Percentiles rank a stretch among this genome's conserved stretches.
These are phyloP conservation scores for Athalia circularis DNA, from an alignment of 2,888 invertebrate genomes.

Conservation along the genomic window DNA sequence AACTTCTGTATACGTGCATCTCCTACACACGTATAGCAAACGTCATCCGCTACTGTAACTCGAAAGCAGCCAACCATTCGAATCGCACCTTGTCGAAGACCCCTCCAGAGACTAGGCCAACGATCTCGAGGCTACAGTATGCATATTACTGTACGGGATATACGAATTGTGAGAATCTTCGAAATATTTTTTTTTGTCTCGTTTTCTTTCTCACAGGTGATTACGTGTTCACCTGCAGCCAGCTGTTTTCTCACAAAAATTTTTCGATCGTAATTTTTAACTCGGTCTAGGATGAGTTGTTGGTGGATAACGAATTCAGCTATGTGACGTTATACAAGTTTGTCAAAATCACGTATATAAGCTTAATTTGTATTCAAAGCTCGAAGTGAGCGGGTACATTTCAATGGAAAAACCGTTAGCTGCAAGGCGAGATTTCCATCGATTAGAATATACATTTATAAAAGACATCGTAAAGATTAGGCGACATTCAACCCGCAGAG, in stretches of 20 bases:
- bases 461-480: slow-evolving; percentile 31
- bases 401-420: background rate
- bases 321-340: too few species aligned
- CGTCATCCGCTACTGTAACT: slow-evolving; percentile 43
- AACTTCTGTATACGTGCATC: too few species aligned
- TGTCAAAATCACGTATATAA: too few species aligned
- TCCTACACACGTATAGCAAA: slow-evolving; percentile 2
- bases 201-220: too few species aligned
- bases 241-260: too few species aligned
- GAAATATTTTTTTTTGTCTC: too few species aligned
- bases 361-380: slow-evolving; percentile 36
- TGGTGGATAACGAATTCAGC: too few species aligned
- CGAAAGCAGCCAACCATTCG: slow-evolving; percentile 32
- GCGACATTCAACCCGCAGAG: background rate
- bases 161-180: background rate
- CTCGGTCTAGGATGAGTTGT: too few species aligned
- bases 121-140: background rate
- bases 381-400: slow-evolving; percentile 14
- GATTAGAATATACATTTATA: slow-evolving; percentile 21
- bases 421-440: slow-evolving; percentile 14
- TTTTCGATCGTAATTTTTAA: too few species aligned
- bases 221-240: too few species aligned
- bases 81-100: slow-evolving; percentile 39
- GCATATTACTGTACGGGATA: slow-evolving; percentile 3
- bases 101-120: slow-evolving; percentile 39